Evolutionary conservation across 2,888 invertebrate genomes (phyloP).

Genomic region (Pristionchus fissidentatus): DNA sequence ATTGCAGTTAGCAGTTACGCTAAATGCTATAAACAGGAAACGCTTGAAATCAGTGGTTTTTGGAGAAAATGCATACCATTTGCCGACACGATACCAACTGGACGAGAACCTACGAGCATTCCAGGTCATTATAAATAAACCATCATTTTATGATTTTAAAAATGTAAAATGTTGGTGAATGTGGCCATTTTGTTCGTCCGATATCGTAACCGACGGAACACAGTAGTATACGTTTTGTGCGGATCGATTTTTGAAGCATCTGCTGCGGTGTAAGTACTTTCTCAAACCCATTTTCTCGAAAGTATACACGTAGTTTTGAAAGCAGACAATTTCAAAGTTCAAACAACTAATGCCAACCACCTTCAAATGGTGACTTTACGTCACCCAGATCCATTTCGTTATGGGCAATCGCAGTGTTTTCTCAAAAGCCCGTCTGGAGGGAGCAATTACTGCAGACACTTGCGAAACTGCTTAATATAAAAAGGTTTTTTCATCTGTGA

Average conservation of each 20-base stretch:
- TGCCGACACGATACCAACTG: constrained; percentile 1
- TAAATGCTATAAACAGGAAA: background rate
- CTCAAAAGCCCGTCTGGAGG: constrained; percentile 10
- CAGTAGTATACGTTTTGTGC: no score
- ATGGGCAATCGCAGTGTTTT: background rate
- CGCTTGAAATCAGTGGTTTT: background rate
- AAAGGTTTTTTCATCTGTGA: no score
- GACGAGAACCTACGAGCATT: constrained; percentile 24
- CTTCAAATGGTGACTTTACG: no score
- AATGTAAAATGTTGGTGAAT: no score
- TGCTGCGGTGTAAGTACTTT: background rate
- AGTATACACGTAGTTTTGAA: no score
- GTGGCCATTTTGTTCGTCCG: no score
- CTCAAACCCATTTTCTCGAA: no score
- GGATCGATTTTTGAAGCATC: background rate
- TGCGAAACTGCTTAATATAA: background rate
- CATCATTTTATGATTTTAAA: no score
- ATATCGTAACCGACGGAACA: no score
- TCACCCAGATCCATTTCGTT: background rate
- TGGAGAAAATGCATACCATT: background rate
- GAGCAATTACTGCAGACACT: background rate
- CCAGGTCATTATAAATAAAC: background rate
- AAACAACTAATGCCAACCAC: no score
- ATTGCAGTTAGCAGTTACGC: background rate
- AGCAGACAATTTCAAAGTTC: no score